Evolutionary conservation across 1,140 invertebrate genomes (phyloP).

Genomic region (Cotesia typhae): DNA sequence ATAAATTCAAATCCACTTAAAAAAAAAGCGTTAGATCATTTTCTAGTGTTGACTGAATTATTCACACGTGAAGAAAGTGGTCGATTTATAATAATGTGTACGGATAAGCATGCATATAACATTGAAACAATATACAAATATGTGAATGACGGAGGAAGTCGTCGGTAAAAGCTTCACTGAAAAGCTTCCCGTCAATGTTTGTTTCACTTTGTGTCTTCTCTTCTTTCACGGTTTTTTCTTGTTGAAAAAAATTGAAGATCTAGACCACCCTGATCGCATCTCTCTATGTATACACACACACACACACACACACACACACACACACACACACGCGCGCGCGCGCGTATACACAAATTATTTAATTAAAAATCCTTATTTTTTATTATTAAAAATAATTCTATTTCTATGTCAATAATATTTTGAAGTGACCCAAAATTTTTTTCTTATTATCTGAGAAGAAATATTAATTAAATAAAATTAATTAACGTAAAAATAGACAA

Average conservation of each 20-base stretch:
- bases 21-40: too few species aligned
- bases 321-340: too few species aligned
- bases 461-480: too few species aligned
- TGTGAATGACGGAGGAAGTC: slow-evolving; percentile 22
- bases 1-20: too few species aligned
- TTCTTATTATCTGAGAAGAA: too few species aligned
- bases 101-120: too few species aligned
- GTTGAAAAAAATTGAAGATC: background rate
- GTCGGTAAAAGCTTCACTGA: slow-evolving; percentile 28
- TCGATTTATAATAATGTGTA: slow-evolving; percentile 15
- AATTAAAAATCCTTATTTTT: too few species aligned
- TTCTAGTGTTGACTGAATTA: background rate
- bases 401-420: too few species aligned
- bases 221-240: slow-evolving; percentile 20
- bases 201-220: slow-evolving; percentile 29
- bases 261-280: slow-evolving; percentile 25
- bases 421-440: too few species aligned
- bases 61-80: background rate
- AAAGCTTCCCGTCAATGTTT: slow-evolving; percentile 26
- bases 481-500: too few species aligned
- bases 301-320: background rate
- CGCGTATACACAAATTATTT: background rate
- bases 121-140: slow-evolving; percentile 34
- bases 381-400: too few species aligned
- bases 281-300: background rate